phyloP scores from a whole-genome alignment of 2,113 vertebrate genomes.

The Pogonocichla stellata region DNA sequence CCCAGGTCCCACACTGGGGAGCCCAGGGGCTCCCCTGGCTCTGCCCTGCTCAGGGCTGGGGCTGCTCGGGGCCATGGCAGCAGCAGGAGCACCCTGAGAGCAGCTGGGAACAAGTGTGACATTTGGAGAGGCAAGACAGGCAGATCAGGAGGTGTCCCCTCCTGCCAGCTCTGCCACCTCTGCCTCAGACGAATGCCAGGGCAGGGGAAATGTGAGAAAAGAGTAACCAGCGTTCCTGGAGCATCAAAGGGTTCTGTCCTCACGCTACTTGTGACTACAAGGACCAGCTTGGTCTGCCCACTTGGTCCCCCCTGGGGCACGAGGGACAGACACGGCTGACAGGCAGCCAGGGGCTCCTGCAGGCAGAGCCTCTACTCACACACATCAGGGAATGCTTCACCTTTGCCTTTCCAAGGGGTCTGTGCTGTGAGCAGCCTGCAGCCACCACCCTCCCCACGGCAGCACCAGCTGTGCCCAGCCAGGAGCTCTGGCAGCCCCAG shows the following conservation, averaged over 20 bases:
- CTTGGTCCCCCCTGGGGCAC: not conserved
- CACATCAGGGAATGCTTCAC: accelerated
- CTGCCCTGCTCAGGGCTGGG: not conserved
- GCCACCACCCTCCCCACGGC: accelerated
- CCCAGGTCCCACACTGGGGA: accelerated
- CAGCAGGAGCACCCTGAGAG: not conserved
- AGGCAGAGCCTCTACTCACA: accelerated
- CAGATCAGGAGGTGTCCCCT: not conserved
- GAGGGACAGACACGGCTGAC: not conserved
- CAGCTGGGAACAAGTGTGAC: not conserved
- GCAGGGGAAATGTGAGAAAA: not conserved
- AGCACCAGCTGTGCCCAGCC: not conserved
- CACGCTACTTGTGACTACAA: accelerated
- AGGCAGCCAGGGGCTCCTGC: not conserved
- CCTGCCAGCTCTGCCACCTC: not conserved
- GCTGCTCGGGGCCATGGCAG: accelerated
- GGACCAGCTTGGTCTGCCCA: not conserved
- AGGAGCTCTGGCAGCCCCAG: not conserved
- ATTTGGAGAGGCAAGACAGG: not conserved
- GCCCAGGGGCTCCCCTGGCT: not conserved
- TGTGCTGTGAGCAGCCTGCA: not conserved
- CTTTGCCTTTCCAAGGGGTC: not conserved
- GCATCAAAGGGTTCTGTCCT: not conserved
- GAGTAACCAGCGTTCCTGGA: accelerated
- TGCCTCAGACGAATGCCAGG: not conserved